Conservation (phyloP, 2,797 vertebrate genomes). For the Orientallactaga sibirica region DNA sequence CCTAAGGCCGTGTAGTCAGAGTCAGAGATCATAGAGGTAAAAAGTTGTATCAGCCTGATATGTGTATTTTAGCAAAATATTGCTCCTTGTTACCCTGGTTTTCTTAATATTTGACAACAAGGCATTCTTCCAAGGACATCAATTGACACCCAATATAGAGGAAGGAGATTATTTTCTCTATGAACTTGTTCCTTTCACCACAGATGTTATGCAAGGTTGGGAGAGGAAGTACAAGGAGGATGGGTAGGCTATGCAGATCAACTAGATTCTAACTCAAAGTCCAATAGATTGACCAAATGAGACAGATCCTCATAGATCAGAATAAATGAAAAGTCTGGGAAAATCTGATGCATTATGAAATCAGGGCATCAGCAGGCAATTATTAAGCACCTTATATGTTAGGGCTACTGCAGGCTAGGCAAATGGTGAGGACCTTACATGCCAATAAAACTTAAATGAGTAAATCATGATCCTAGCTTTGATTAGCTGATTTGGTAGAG, state of each 20-base stretch:
- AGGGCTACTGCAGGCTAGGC: neutral
- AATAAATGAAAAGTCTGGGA: neutral
- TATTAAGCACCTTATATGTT: neutral
- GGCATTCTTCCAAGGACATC: neutral
- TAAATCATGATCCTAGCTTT: neutral
- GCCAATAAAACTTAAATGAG: neutral
- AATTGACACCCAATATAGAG: neutral
- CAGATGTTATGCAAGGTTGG: neutral
- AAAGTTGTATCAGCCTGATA: neutral
- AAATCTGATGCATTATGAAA: neutral
- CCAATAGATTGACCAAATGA: neutral
- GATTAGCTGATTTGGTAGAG: neutral
- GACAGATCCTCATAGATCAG: neutral
- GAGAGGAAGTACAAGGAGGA: neutral
- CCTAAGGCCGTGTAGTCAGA: neutral
- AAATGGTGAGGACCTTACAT: no score
- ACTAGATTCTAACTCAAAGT: neutral
- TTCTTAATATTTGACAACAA: neutral
- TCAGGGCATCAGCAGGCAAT: neutral
- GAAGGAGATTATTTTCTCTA: neutral
- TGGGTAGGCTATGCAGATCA: neutral
- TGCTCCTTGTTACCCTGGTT: neutral
- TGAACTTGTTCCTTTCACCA: neutral
- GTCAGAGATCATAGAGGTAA: neutral
- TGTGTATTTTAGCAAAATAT: conserved; percentile 8